A percentile compares a stretch with the other conserved stretches of the same genome.
phyloP scores from a whole-genome alignment of 2,888 invertebrate genomes.

The Nezara viridula region DNA sequence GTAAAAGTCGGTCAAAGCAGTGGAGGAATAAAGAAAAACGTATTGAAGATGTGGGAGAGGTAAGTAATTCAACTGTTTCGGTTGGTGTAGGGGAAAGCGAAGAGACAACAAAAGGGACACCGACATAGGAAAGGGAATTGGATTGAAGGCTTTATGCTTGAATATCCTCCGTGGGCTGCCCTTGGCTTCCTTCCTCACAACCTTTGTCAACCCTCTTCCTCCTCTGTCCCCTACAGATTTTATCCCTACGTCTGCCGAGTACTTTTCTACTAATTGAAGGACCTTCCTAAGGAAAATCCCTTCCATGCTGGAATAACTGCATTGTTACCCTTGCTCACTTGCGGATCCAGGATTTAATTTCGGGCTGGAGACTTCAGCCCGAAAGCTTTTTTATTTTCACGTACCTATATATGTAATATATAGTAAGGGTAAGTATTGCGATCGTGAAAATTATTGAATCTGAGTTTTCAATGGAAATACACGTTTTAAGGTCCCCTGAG shows the following conservation, averaged over 20 bases:
- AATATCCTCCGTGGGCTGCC: background rate
- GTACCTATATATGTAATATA: no score
- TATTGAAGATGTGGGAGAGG: background rate
- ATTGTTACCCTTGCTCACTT: no score
- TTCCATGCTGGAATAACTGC: no score
- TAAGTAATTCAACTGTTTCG: slow-evolving; percentile 14
- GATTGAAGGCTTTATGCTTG: slow-evolving; percentile 6
- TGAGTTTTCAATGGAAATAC: no score
- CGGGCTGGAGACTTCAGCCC: no score
- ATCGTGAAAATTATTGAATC: no score
- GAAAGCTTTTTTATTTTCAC: no score
- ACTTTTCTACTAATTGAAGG: background rate
- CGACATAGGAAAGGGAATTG: background rate
- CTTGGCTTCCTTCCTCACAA: background rate
- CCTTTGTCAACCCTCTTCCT: background rate
- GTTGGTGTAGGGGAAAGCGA: background rate
- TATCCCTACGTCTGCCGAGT: background rate
- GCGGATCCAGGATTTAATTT: no score
- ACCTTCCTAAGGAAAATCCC: no score
- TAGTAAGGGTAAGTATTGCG: no score
- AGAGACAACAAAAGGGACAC: background rate
- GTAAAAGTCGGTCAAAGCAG: background rate
- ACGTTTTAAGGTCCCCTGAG: no score
- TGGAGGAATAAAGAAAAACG: background rate
- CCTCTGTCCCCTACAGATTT: background rate